Conservation (phyloP, 2,113 vertebrate genomes). For the Elephantulus edwardii region DNA sequence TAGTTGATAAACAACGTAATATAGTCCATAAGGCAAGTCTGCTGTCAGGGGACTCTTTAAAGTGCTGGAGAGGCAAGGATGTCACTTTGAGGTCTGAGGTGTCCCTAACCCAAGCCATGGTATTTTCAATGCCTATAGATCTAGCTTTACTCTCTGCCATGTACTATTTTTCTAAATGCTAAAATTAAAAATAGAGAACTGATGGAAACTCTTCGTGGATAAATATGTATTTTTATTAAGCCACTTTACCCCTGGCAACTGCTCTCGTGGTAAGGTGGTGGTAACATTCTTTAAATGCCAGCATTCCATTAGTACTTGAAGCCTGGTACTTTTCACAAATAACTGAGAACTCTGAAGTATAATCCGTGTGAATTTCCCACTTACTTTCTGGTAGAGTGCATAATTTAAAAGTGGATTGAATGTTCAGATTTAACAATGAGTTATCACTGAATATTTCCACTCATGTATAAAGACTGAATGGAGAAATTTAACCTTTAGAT, state of each 20-base stretch:
- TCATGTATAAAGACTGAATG: not conserved
- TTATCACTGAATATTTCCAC: not conserved
- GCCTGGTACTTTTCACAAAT: not conserved
- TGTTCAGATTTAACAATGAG: not conserved
- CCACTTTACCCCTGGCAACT: conserved; percentile 58
- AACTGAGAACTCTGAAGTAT: conserved; percentile 44
- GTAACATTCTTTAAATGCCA: conserved; percentile 66
- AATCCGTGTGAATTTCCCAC: conserved; percentile 31
- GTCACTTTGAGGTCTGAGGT: too few relatives aligned
- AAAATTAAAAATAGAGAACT: conserved; percentile 66
- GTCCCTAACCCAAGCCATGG: not conserved
- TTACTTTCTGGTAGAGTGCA: not conserved
- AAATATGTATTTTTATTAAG: conserved; percentile 72
- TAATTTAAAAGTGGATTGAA: not conserved
- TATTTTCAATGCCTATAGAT: not conserved
- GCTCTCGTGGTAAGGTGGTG: conserved; percentile 7
- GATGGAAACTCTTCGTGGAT: conserved; percentile 66
- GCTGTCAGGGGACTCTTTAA: too few relatives aligned
- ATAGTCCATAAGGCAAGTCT: too few relatives aligned
- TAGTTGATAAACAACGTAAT: too few relatives aligned
- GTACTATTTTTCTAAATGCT: conserved; percentile 60
- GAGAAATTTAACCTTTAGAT: not conserved
- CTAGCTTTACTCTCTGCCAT: conserved; percentile 43
- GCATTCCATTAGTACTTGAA: conserved; percentile 54
- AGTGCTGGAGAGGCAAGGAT: too few relatives aligned